Conservation (phyloP, 2,113 vertebrate genomes). For the Gopherus evgoodei region DNA sequence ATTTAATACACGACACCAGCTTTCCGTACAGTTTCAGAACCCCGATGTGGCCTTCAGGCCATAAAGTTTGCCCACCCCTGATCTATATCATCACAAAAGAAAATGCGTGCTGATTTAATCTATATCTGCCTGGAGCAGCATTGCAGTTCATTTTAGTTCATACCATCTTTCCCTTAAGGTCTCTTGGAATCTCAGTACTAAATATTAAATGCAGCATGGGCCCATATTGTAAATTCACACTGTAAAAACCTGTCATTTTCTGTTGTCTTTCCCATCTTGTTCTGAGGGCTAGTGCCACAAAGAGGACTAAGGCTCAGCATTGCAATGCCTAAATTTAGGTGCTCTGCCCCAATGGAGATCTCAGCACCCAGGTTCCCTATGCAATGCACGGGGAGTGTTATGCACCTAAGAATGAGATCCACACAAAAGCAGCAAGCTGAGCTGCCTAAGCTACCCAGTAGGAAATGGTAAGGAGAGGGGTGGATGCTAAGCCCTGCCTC, state of each 20-base stretch:
- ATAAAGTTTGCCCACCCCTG: too few relatives aligned
- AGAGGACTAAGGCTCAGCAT: neutral
- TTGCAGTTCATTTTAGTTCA: neutral
- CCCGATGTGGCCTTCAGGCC: too few relatives aligned
- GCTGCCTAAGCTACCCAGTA: neutral
- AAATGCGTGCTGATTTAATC: neutral
- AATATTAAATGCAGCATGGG: neutral
- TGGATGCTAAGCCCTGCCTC: neutral
- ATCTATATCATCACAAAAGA: neutral
- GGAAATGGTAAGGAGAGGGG: neutral
- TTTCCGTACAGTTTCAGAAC: too few relatives aligned
- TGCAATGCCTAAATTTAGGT: neutral
- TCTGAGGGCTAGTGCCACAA: too few relatives aligned
- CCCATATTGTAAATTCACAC: too few relatives aligned
- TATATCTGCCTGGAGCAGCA: neutral
- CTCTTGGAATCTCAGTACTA: neutral
- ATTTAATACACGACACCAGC: too few relatives aligned
- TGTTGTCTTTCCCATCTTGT: too few relatives aligned
- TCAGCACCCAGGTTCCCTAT: neutral
- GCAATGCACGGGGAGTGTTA: neutral
- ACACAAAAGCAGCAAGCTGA: neutral
- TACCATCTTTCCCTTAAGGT: neutral
- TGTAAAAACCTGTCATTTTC: too few relatives aligned
- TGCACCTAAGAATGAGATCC: neutral
- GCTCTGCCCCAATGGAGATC: neutral